Conservation (phyloP, 2,113 vertebrate species). For the Myotis davidii region DNA sequence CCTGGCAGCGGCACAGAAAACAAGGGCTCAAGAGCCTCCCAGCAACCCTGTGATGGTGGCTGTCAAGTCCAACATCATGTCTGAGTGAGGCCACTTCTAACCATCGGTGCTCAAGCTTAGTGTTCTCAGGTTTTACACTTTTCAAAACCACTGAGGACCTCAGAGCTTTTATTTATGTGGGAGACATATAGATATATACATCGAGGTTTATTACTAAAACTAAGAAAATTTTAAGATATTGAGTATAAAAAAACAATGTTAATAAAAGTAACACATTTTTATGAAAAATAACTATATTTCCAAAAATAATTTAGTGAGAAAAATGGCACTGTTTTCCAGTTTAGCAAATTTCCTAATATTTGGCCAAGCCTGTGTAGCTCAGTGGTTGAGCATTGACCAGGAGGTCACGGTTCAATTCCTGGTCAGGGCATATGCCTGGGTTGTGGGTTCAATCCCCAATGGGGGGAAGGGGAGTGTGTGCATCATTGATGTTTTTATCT, state of each 20-base stretch:
- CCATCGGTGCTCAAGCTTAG: background rate
- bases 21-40: background rate
- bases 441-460: no score
- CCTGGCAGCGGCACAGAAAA: background rate
- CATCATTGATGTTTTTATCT: no score
- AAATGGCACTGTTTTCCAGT: background rate
- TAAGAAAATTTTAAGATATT: background rate
- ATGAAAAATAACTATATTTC: constrained; percentile 8
- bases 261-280: constrained; percentile 1
- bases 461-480: rapidly evolving
- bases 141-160: background rate
- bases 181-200: background rate
- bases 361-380: background rate
- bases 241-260: constrained; percentile 28
- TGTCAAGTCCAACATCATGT: background rate
- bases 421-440: no score
- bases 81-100: background rate
- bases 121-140: background rate
- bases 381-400: no score
- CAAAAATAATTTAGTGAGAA: background rate
- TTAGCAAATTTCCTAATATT: background rate
- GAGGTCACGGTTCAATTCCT: no score
- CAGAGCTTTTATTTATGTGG: background rate
- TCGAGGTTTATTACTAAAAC: constrained; percentile 22
- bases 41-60: no score